Evolutionary conservation across 1,140 invertebrate species (phyloP).

Genomic region (Lasaia peninsularis): DNA sequence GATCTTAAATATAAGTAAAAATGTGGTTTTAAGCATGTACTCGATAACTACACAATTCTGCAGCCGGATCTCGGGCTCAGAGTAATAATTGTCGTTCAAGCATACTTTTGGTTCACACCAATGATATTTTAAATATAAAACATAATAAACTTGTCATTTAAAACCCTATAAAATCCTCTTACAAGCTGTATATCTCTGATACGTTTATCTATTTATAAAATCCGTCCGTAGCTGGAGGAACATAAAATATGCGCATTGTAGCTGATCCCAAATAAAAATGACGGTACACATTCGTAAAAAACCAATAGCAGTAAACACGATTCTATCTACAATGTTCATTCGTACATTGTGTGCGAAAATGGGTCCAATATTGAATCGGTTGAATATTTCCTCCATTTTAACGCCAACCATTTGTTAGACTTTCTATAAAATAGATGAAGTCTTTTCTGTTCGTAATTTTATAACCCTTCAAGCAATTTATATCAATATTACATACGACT

Average conservation of each 20-base stretch:
- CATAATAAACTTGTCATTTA: no score
- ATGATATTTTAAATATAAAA: no score
- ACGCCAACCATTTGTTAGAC: constrained; percentile 10
- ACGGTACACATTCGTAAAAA: constrained; percentile 11
- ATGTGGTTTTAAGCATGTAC: no score
- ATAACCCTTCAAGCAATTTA: neutral
- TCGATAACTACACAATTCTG: no score
- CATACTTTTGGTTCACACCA: no score
- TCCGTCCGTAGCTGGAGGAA: neutral
- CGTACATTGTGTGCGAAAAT: constrained; percentile 16
- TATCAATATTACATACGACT: neutral
- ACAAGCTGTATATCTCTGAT: no score
- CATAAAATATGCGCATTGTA: constrained; percentile 1
- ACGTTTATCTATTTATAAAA: neutral
- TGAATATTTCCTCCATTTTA: constrained; percentile 15
- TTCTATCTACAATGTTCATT: constrained; percentile 12
- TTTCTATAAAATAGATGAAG: constrained; percentile 4
- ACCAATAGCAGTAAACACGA: constrained; percentile 5
- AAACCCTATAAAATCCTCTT: no score
- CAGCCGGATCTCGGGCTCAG: no score
- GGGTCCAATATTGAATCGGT: constrained; percentile 13
- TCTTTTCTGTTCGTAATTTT: constrained; percentile 4
- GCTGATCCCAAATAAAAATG: constrained; percentile 15
- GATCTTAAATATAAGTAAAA: no score
- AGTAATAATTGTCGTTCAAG: no score